Conservation (phyloP, 2,888 invertebrate species). For the Euphydryas editha region DNA sequence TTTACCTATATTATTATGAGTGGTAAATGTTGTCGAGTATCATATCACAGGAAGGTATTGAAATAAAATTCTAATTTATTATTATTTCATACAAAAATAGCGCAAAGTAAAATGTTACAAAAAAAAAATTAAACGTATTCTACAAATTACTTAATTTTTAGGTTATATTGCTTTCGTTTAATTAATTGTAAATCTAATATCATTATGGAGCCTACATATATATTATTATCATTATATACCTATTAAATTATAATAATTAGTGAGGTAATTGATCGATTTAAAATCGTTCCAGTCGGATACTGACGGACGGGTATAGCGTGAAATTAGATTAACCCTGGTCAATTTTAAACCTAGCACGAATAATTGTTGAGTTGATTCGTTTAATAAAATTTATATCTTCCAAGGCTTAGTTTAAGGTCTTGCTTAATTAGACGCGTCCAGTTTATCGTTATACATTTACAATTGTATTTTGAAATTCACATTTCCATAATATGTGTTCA, state of each 20-base stretch:
- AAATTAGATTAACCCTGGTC: slow-evolving; percentile 25
- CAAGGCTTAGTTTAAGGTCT: slow-evolving; percentile 15
- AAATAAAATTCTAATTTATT: no score
- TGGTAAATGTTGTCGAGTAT: no score
- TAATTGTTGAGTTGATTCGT: slow-evolving; percentile 18
- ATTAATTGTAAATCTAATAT: background rate
- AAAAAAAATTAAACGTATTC: no score
- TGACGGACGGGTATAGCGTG: slow-evolving; percentile 15
- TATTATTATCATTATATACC: no score
- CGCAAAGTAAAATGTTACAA: no score
- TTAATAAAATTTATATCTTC: slow-evolving; percentile 5
- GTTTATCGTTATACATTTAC: background rate
- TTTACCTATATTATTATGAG: no score
- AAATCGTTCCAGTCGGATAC: slow-evolving; percentile 13
- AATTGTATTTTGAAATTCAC: background rate
- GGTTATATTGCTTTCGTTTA: no score
- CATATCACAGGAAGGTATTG: no score
- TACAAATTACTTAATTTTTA: no score
- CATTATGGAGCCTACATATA: slow-evolving; percentile 14
- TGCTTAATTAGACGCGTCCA: background rate
- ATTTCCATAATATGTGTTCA: background rate
- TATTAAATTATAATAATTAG: no score
- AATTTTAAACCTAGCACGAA: slow-evolving; percentile 21
- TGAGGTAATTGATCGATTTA: slow-evolving; percentile 14
- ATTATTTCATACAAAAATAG: no score